A percentile compares a stretch with the other conserved stretches of the same genome.
Evolutionary conservation across 1,140 invertebrate genomes (phyloP).

Genomic region (Bathynomus jamesi): DNA sequence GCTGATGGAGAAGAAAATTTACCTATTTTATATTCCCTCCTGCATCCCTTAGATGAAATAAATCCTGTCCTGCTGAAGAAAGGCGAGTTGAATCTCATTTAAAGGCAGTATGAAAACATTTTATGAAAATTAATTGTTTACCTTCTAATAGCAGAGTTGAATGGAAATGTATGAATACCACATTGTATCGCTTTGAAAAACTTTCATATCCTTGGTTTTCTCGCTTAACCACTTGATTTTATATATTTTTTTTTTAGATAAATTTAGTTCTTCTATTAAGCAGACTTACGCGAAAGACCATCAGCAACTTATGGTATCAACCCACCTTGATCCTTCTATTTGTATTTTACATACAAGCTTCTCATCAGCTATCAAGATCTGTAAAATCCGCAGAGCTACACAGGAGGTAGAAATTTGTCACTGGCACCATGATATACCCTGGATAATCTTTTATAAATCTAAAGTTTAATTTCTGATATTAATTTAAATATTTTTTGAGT

Average conservation of each 20-base stretch:
- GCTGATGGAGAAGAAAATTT: conserved; percentile 40
- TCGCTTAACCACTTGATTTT: too few species aligned
- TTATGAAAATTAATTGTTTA: too few species aligned
- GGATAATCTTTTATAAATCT: too few species aligned
- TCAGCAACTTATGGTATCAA: not conserved
- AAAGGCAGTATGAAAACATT: too few species aligned
- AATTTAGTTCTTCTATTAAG: not conserved
- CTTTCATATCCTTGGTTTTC: too few species aligned
- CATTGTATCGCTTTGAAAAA: too few species aligned
- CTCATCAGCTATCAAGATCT: conserved; percentile 68
- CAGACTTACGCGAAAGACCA: not conserved
- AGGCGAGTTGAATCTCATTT: conserved; percentile 46
- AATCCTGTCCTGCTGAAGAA: conserved; percentile 66
- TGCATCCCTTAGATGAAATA: conserved; percentile 82
- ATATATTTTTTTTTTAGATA: too few species aligned
- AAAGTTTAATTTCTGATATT: too few species aligned
- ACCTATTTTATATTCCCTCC: conserved; percentile 68
- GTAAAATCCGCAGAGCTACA: conserved; percentile 65
- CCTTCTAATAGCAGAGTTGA: too few species aligned
- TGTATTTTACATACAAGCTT: conserved; percentile 67
- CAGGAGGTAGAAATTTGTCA: conserved; percentile 60
- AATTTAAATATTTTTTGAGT: too few species aligned
- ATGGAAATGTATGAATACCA: too few species aligned
- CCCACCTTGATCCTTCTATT: conserved; percentile 48
- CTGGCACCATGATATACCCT: too few species aligned